Base-by-base conservation (phyloP, 1,140 invertebrate species). In the Wasmannia auropunctata region DNA sequence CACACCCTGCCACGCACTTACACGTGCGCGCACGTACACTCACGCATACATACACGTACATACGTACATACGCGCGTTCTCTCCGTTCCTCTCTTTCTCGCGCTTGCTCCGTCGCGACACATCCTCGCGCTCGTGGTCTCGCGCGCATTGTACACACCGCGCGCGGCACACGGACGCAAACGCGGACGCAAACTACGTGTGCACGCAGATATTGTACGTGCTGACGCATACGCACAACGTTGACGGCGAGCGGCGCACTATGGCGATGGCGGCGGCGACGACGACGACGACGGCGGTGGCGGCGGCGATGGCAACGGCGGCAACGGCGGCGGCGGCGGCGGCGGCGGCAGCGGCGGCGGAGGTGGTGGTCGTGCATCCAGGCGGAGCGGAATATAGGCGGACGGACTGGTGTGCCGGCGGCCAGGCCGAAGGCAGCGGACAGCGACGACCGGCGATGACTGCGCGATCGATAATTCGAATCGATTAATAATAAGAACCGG, bases 291-390 rank as follows among this genome's bases (percentile, higher is more conserved):
- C 63, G 46, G 76, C 86, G 80, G 70, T 72, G 81, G 60, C 86
- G 84, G 87, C 79, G 87, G 80, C 76, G n/a, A n/a, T n/a, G 86
- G 87, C 80, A 77, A 56, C 19, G 79, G 69, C 63, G 46, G 76
- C 86, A 75, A 65, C 72, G 81, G 60, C 86, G 84, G 87, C 79
- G 87, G 80, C 76, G 86, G 87, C 80, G 81, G 49, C 19, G n/a
- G n/a, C n/a, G n/a, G n/a, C 76, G 86, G 87, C 80, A 77, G 49
- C 19, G 79, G 69, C 63, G 46, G 76, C 86, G 80, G 70, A 67
- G 81, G 60, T 84, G 84, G 87, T 77, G 87, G 80, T 87, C 91
- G 89, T 88, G 91, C 91, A 88, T 89, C 46, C 77, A 80, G 84
- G 70, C 84, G 67, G 43, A 75, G 75, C 87, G 58, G 74, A 86